phyloP scores from a whole-genome alignment of 2,888 invertebrate species.

The Tenthredo livida region DNA sequence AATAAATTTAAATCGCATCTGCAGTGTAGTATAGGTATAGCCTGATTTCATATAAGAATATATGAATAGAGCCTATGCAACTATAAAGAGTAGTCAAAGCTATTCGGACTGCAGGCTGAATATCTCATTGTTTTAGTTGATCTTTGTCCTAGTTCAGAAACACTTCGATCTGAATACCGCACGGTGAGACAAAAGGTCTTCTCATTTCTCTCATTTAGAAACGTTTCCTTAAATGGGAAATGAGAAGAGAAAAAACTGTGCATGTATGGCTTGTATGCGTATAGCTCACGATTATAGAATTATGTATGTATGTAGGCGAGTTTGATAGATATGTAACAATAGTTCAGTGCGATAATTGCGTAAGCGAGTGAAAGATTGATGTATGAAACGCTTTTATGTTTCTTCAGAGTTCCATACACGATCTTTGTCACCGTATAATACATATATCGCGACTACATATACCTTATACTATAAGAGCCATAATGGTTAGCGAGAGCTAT shows the following conservation, averaged over 20 bases:
- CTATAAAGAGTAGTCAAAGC: background rate
- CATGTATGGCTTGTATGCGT: too few species aligned
- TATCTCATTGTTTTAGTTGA: background rate
- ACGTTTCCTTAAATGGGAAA: background rate
- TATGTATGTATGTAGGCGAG: too few species aligned
- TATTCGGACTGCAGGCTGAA: background rate
- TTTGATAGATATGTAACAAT: background rate
- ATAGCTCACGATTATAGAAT: background rate
- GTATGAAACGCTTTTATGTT: background rate
- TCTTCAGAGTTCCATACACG: background rate
- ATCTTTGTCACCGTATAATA: background rate
- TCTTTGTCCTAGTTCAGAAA: constrained; percentile 36
- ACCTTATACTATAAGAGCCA: background rate
- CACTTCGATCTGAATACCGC: background rate
- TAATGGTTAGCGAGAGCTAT: constrained; percentile 48
- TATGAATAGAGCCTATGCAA: background rate
- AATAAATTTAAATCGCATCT: background rate
- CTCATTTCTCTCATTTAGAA: too few species aligned
- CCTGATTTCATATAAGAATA: background rate
- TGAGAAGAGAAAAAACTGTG: background rate
- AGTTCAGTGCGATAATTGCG: background rate
- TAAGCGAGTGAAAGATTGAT: background rate
- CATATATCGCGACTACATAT: background rate
- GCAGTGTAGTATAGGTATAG: too few species aligned
- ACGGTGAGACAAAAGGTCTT: background rate